Conservation (phyloP, 2,113 vertebrate species). For the Gopherus evgoodei region DNA sequence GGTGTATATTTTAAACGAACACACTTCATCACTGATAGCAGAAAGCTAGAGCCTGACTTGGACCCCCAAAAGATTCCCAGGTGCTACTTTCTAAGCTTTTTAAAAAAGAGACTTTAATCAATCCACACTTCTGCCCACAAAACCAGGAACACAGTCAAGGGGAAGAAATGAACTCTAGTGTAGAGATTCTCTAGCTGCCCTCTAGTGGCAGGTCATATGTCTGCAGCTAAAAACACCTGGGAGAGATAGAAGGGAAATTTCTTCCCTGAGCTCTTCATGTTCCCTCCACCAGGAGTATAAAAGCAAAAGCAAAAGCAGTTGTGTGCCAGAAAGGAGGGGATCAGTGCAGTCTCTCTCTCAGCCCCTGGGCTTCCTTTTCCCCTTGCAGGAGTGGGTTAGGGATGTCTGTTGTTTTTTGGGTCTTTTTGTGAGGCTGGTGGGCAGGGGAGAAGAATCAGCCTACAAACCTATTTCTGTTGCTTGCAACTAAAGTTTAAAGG, state of each 20-base stretch:
- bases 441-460: not conserved
- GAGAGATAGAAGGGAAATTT: not conserved
- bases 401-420: not conserved
- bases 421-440: not conserved
- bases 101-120: not conserved
- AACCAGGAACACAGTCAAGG: not conserved
- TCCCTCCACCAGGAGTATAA: not conserved
- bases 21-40: not conserved
- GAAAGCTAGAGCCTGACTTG: not conserved
- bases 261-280: not conserved
- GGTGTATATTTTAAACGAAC: not conserved
- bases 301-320: not conserved
- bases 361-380: rapidly evolving
- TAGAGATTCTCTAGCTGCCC: not conserved
- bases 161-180: not conserved
- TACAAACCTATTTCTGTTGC: not conserved
- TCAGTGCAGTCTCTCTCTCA: not conserved
- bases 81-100: not conserved
- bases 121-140: not conserved
- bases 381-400: not conserved
- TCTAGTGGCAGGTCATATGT: not conserved
- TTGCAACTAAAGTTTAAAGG: not conserved
- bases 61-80: not conserved
- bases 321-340: not conserved
- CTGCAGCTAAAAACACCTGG: not conserved